These are phyloP conservation scores for Rosalia funebris DNA, from an alignment of 2,888 invertebrate genomes.

Conservation along the genomic window DNA sequence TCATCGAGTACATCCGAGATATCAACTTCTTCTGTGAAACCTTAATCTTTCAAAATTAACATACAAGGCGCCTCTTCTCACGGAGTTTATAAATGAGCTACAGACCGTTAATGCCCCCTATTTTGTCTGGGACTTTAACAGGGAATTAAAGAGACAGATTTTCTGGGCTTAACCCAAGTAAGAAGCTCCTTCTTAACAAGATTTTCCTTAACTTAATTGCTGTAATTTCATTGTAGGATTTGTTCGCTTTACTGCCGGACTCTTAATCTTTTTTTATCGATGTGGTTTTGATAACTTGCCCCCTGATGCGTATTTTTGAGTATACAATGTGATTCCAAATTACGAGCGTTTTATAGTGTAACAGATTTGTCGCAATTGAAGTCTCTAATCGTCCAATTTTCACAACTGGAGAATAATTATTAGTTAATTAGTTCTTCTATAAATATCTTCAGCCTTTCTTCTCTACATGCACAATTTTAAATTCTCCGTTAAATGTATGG, in stretches of 20 bases:
- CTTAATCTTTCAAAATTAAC: conserved; percentile 44
- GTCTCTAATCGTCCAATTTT: too few species aligned
- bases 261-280: conserved; percentile 36
- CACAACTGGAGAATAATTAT: too few species aligned
- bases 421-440: too few species aligned
- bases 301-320: too few species aligned
- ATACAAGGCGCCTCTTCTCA: conserved; percentile 40
- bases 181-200: conserved; percentile 50
- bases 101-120: conserved; percentile 50
- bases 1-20: background rate
- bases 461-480: too few species aligned
- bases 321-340: too few species aligned
- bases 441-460: too few species aligned
- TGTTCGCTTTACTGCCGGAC: conserved; percentile 34
- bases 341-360: too few species aligned
- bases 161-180: conserved; percentile 51
- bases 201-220: conserved; percentile 49
- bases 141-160: conserved; percentile 56
- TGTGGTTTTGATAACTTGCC: too few species aligned
- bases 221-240: conserved; percentile 42
- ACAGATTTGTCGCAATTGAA: too few species aligned
- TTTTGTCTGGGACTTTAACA: conserved; percentile 51
- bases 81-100: conserved; percentile 48
- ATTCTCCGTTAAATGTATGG: too few species aligned
- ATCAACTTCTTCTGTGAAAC: conserved; percentile 10